These are phyloP conservation scores for Drosophila sordidapex DNA, from an alignment of 2,888 invertebrate species.

Conservation along the genomic window DNA sequence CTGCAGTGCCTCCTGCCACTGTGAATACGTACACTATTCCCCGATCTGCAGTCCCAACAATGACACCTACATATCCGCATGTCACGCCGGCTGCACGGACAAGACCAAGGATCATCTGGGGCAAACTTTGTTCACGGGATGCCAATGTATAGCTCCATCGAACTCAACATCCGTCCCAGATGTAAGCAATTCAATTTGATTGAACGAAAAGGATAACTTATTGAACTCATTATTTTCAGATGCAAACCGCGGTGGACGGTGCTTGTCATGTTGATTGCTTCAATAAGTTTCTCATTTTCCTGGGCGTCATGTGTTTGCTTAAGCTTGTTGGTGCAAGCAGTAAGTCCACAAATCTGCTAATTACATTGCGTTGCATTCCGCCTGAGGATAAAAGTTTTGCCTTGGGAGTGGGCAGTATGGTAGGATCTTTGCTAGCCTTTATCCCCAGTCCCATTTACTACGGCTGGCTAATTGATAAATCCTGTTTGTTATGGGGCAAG, in stretches of 20 bases:
- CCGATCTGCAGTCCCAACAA: constrained; percentile 89
- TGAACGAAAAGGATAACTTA: background rate
- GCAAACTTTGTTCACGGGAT: constrained; percentile 48
- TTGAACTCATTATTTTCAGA: constrained; percentile 22
- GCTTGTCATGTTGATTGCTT: constrained; percentile 87
- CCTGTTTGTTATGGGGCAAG: constrained; percentile 90
- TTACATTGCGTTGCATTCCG: constrained; percentile 88
- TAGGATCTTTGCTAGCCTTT: constrained; percentile 88
- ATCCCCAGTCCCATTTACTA: constrained; percentile 91
- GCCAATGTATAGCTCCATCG: constrained; percentile 49
- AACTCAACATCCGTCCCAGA: constrained; percentile 8
- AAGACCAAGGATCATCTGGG: constrained; percentile 46
- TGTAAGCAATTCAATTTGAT: constrained; percentile 15
- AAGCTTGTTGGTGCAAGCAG: constrained; percentile 87
- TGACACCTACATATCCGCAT: constrained; percentile 90
- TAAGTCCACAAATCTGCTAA: constrained; percentile 87
- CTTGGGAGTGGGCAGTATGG: constrained; percentile 88
- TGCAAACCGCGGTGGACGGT: constrained; percentile 77
- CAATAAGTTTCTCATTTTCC: constrained; percentile 86
- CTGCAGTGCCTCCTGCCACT: constrained; percentile 89
- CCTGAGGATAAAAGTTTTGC: constrained; percentile 89
- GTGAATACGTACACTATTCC: constrained; percentile 89
- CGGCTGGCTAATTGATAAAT: constrained; percentile 88
- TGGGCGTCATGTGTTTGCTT: constrained; percentile 86
- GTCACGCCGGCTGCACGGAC: constrained; percentile 90